Base-by-base conservation (phyloP, 92 coral and sea anemone genomes). In the Pocillopora grandis region DNA sequence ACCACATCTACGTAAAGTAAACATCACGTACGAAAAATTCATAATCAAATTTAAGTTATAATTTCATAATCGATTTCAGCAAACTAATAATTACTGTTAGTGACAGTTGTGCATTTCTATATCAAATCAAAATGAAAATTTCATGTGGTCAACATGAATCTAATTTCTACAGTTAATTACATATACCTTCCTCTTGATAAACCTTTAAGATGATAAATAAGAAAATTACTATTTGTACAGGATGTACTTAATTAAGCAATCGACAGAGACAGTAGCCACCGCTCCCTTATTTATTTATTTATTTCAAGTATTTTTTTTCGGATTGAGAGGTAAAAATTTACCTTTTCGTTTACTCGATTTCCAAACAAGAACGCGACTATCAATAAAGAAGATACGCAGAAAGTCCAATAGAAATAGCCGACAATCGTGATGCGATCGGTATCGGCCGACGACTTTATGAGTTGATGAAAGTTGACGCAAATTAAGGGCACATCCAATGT, bases 331-430 rank as follows among this genome's bases (percentile, higher is more conserved):
- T 27, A 23, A 10, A 62, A 35, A 37, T 61, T 48, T 49, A 57
- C 84, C 84, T 80, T 80, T 2, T 68, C 52, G 58, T 57, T 80
- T 23, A 80, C 84, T 10, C 75, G 74, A 69, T 27, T 52, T 57
- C 84, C 84, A 68, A 67, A 80, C 17, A 33, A 56, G 57, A 72
- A 69, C 75, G 58, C 12, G 27, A 80, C 66, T 2, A 19, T 58
- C 18, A 68, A 3, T 19, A 55, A 31, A 80, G 64, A 13, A 0
- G 66, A 23, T 27, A 56, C 9, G 0, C 58, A 68, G 9, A 67
- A 19, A 57, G 66, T 23, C 84, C 84, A 80, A 66, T 69, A 80
- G 55, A 80, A 57, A 16, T 80, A 80, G 10, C 31, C 12, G 12
- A 56, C 19, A 33, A 80, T 18, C 18, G 57, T 16, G 17, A 80